A percentile compares a stretch with the other conserved stretches of the same genome.
Conservation (phyloP, 1,140 invertebrate species). For the Archivesica marissinica region DNA sequence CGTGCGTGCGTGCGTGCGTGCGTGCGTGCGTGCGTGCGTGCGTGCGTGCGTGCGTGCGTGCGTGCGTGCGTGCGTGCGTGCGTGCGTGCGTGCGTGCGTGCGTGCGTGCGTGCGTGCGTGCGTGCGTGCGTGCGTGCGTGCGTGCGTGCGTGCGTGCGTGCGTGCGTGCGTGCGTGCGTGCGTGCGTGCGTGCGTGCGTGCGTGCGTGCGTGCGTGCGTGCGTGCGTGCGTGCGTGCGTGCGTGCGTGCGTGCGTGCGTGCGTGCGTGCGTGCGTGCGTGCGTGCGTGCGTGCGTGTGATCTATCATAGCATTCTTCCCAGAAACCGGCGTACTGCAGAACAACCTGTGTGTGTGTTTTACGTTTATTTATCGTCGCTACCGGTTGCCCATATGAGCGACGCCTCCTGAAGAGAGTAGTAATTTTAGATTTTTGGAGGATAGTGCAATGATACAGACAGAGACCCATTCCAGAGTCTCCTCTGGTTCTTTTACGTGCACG, state of each 20-base stretch:
- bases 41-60: not conserved
- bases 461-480: too few relatives aligned
- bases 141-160: not conserved
- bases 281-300: conserved; percentile 55
- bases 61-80: not conserved
- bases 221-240: conserved; percentile 64
- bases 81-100: not conserved
- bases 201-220: conserved; percentile 28
- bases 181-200: not conserved
- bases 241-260: conserved; percentile 67
- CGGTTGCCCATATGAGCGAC: too few relatives aligned
- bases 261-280: conserved; percentile 66
- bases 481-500: too few relatives aligned
- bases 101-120: not conserved
- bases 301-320: too few relatives aligned
- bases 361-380: too few relatives aligned
- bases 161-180: not conserved
- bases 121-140: not conserved
- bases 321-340: too few relatives aligned
- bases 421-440: too few relatives aligned
- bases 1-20: not conserved
- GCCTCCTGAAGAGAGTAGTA: too few relatives aligned
- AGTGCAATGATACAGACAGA: too few relatives aligned
- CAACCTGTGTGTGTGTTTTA: too few relatives aligned
- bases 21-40: not conserved